These are phyloP conservation scores for Falco berigora DNA, from an alignment of 2,797 vertebrate species.

Conservation along the genomic window DNA sequence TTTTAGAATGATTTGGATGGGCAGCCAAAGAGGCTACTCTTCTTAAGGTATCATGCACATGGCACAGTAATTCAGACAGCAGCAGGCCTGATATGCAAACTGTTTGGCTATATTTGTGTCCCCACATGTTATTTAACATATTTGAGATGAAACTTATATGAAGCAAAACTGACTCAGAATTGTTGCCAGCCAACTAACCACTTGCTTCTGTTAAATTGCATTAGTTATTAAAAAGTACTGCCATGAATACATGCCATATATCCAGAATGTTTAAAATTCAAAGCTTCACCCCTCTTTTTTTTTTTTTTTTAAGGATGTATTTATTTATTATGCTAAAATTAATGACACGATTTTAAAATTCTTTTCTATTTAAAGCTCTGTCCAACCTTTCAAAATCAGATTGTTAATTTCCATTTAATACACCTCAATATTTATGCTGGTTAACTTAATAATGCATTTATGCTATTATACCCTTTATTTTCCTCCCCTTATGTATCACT, in stretches of 20 bases:
- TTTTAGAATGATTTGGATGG: not conserved
- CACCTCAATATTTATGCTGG: not conserved
- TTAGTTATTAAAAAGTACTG: not conserved
- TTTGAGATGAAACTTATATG: not conserved
- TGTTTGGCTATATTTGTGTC: not conserved
- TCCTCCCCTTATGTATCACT: not conserved
- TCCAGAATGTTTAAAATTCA: not conserved
- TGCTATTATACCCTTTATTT: accelerated
- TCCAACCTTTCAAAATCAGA: not conserved
- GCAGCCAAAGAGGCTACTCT: not conserved
- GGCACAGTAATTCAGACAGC: not conserved
- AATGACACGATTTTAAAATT: not conserved
- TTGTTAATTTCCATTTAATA: not conserved
- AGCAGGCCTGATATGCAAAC: not conserved
- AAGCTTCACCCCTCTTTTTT: not conserved
- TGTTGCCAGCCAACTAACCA: not conserved
- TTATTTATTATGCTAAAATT: not conserved
- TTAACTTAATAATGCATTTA: not conserved
- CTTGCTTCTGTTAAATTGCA: not conserved
- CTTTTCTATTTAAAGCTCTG: not conserved
- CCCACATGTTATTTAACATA: not conserved
- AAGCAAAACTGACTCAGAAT: not conserved
- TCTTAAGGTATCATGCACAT: not conserved
- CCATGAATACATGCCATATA: not conserved
- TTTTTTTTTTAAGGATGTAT: not conserved